Percentiles rank a stretch among this genome's conserved stretches.
These are phyloP conservation scores for Diceros bicornis DNA, from an alignment of 2,797 vertebrate genomes.

Conservation along the genomic window DNA sequence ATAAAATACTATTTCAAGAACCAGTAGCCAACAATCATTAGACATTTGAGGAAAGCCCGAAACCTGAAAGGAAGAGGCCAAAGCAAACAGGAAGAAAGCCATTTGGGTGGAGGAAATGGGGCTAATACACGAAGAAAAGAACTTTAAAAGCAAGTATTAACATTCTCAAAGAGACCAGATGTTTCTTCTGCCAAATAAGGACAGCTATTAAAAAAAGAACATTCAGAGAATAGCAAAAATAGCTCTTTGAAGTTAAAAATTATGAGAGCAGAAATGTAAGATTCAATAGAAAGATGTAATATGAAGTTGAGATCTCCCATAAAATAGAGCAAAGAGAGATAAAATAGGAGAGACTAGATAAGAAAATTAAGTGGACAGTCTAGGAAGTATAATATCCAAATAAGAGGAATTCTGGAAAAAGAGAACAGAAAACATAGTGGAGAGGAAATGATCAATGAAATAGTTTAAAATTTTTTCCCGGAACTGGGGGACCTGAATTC, in stretches of 20 bases:
- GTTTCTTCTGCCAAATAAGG: neutral
- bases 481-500: neutral
- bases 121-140: neutral
- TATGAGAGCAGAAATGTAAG: neutral
- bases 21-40: neutral
- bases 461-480: neutral
- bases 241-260: neutral
- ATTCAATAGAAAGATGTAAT: neutral
- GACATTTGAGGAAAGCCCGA: neutral
- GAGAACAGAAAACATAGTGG: neutral
- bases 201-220: neutral
- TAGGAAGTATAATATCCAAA: neutral
- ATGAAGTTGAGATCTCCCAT: neutral
- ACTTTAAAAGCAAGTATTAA: neutral
- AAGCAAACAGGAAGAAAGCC: neutral
- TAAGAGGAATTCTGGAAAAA: neutral
- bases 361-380: neutral
- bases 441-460: neutral
- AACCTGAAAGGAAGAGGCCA: neutral
- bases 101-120: neutral
- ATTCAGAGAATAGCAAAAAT: neutral
- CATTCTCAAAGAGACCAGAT: neutral
- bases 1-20: constrained; percentile 46
- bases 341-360: neutral
- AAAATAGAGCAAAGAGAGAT: neutral